Conservation (phyloP, 2,113 vertebrate species). For the Pandion haliaetus region DNA sequence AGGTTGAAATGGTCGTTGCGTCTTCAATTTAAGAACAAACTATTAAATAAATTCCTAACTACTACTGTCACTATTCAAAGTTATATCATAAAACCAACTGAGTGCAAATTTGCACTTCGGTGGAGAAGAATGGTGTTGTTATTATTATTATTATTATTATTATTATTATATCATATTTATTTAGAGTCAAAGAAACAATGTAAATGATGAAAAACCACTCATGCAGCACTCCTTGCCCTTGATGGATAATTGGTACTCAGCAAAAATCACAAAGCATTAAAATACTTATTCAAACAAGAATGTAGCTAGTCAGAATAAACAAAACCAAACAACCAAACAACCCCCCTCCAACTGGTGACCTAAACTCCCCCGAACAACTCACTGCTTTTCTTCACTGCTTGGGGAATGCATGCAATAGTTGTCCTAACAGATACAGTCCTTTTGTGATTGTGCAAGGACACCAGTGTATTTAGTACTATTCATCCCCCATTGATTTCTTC, state of each 20-base stretch:
- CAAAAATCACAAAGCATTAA: not conserved
- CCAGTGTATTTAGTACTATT: not conserved
- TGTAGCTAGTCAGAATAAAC: not conserved
- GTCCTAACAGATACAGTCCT: not conserved
- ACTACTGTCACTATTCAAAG: not conserved
- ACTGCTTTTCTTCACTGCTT: not conserved
- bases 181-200: not conserved
- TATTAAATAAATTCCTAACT: not conserved
- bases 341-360: not conserved
- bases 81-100: not conserved
- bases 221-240: not conserved
- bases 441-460: not conserved
- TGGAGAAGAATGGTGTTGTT: not conserved
- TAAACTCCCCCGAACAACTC: not conserved
- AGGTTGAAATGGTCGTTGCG: not conserved
- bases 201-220: not conserved
- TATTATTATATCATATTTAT: not conserved
- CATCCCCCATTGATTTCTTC: not conserved
- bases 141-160: not conserved
- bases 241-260: not conserved
- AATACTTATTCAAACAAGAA: not conserved
- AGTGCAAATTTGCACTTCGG: not conserved
- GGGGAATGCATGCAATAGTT: not conserved
- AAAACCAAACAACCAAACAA: not conserved
- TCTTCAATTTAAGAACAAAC: not conserved